Conservation (phyloP, 2,113 vertebrate species). For the Rutilus rutilus region DNA sequence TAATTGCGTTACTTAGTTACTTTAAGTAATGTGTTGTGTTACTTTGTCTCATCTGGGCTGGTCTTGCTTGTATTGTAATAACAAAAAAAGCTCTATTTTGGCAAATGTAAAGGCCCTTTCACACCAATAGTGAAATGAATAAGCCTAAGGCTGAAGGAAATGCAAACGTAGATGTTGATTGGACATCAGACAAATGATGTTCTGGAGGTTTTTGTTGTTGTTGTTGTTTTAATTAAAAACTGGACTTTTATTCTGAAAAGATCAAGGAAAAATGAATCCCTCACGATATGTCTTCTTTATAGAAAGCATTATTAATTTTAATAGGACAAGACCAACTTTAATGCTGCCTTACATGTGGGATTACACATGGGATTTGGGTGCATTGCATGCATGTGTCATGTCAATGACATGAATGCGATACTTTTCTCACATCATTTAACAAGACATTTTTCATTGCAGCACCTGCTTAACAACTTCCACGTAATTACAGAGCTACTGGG, state of each 20-base stretch:
- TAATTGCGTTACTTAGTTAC: no score
- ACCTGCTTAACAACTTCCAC: constrained; percentile 47
- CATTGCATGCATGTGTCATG: neutral
- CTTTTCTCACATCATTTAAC: constrained; percentile 17
- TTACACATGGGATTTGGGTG: neutral
- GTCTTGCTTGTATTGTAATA: no score
- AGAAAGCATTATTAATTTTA: neutral
- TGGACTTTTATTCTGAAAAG: neutral
- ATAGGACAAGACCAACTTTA: neutral
- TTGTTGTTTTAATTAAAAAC: no score
- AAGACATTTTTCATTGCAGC: constrained; percentile 48
- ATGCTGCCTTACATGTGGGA: neutral
- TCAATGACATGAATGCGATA: constrained; percentile 13
- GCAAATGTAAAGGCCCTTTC: no score
- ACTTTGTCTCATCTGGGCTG: no score
- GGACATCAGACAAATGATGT: neutral
- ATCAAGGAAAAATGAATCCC: neutral
- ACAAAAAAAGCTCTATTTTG: no score
- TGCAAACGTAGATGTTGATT: neutral
- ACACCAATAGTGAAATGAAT: no score
- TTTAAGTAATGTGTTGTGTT: no score
- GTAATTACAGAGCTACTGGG: constrained; percentile 49
- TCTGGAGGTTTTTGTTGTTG: no score
- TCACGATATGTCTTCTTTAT: neutral
- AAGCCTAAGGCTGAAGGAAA: no score